Base-by-base conservation (phyloP, 2,888 invertebrate genomes). In the Trissolcus brochymenae region DNA sequence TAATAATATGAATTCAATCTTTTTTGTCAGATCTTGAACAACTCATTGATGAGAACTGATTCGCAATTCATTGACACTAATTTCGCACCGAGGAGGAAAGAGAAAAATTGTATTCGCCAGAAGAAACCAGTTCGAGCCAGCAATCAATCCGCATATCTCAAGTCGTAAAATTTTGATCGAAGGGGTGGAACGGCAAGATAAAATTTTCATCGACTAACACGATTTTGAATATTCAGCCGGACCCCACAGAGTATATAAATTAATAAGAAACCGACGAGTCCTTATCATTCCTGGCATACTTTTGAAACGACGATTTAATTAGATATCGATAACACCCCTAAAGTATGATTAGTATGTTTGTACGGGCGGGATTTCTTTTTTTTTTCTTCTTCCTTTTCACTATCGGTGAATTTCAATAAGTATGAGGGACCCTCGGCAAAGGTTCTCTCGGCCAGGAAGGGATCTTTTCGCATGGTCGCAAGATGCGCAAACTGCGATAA, bases 401-500 rank as follows among this genome's bases (percentile, higher is more conserved):
- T 66, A 62, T 67, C 62, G 46, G 61, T 67, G 61, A 67, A 74
- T 74, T 74, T 74, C 62, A 67, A 74, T 75, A 75, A 75, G 68
- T 64, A 75, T 75, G 54, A 64, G 59, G 35, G 50, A 75, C 68
- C 75, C 68, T 68, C 43, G 54, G 14, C 21, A 50, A 75, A 75
- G 35, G 62, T 59, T 35, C 35, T 43, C 49, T 21, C 7, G n/a
- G 29, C 2, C 50, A 19, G 62, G 67, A 35, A 40, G 57, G 74
- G 68, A 64, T 49, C 59, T 40, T 59, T 64, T 67, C 73, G 73
- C 73, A 74, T 74, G 73, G 73, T 64, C 75, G 64, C 75, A 75
- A 75, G 75, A 75, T 75, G 62, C 68, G 68, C 68, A 75, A 64
- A 68, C 64, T 75, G 68, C 67, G 75, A 75, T 75, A 68, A 75